Evolutionary conservation across 2,888 invertebrate genomes (phyloP), one percentile per base, ranked within the genome.

Genomic region (Tridacna gigas): DNA sequence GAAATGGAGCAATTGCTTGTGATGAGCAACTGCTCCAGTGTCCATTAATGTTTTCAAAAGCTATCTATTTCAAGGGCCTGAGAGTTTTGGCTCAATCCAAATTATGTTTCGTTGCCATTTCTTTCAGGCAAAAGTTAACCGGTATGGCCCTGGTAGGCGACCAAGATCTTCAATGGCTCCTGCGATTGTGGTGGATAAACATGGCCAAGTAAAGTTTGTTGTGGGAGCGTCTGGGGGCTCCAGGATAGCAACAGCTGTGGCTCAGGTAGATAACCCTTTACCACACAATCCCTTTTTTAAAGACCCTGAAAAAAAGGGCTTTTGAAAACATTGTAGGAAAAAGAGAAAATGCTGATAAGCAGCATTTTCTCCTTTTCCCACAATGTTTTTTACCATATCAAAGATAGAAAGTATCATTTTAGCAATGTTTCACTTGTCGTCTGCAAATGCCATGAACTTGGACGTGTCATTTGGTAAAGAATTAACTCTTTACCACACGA

Each of bases 181-280:
- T 51, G 18, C 51, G 13, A 12, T 51, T 51, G 18, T 51, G 18
- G 51, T 12, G 18, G 18, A 51, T 51, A 13, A 51, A 18, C 12
- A 12, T 13, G 18, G 18, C 18, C 18, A 51, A 18, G 18, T 18
- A 51, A 18, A 13, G 12, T 13, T 51, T 20, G 89, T 92, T 0
- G 74, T 90, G 2, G 93, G 93, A 4, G 90, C 90, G 2, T 89
- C 93, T 0, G 93, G 93, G 9, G 93, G 93, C 0, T 67, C 86
- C 20, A 79, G 81, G 26, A 93, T 93, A 26, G 89, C 91, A 4
- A 90, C 90, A 7, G 79, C 90, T 7, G 85, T 89, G 12, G 89
- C 90, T 20, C 88, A 91, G 89, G 93, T 93, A 85, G n/a, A n/a
- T n/a, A n/a, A n/a, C n/a, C n/a, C n/a, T n/a, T n/a, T n/a, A n/a